Percentiles rank a stretch among this genome's conserved stretches.
Evolutionary conservation across 2,113 vertebrate genomes (phyloP).

Genomic region (Bufo bufo): DNA sequence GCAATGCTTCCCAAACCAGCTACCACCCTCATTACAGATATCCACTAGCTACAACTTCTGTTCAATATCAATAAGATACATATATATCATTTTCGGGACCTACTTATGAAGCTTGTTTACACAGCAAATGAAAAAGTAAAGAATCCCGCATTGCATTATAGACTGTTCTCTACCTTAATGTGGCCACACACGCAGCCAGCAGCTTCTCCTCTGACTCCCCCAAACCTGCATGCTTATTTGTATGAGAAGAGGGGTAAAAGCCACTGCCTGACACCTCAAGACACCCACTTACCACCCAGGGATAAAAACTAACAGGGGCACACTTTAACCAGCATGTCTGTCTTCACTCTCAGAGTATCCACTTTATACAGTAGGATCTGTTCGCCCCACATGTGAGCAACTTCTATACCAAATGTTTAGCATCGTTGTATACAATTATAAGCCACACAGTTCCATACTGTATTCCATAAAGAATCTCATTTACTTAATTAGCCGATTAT

Average conservation of each 20-base stretch:
- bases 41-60: conserved; percentile 42
- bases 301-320: neutral
- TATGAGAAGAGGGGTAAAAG: neutral
- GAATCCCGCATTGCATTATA: neutral
- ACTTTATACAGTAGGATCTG: neutral
- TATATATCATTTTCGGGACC: neutral
- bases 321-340: neutral
- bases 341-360: neutral
- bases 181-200: conserved; percentile 7
- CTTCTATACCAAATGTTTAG: too few species aligned
- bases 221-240: neutral
- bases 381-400: neutral
- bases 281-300: neutral
- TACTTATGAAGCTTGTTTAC: neutral
- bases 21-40: conserved; percentile 53
- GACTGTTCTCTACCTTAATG: neutral
- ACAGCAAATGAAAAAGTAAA: neutral
- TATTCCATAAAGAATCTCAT: too few species aligned
- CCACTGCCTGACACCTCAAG: neutral
- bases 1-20: conserved; percentile 45
- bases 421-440: too few species aligned
- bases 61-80: conserved; percentile 41
- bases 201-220: neutral
- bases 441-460: too few species aligned
- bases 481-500: too few species aligned